Base-by-base conservation (phyloP, 2,113 vertebrate genomes). In the Henicopernis longicauda region DNA sequence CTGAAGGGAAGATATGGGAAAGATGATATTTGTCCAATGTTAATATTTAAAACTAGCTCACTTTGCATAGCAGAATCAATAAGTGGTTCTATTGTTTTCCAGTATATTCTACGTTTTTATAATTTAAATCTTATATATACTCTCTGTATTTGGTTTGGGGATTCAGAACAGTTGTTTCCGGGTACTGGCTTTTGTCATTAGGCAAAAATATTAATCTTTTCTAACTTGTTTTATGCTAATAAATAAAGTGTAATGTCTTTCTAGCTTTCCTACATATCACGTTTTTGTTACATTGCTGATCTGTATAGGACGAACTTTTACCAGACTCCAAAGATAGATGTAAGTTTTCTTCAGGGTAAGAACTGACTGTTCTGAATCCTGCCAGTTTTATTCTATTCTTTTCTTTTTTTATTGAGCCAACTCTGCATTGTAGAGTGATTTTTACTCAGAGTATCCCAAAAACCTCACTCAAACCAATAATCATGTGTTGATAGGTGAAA, bases 401-500 rank as follows among this genome's bases (percentile, higher is more conserved):
- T 79, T 40, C 10, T 65, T n/a, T 57, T 92, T 87, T 82, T 73
- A 91, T 97, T 97, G 93, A 97, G 67, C 83, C 86, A 97, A 86
- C 95, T 95, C 83, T 87, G 32, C 47, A 76, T 94, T 97, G 92
- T 96, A 95, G 78, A 97, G 93, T 96, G 95, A 97, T 96, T 98
- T 98, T 97, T 97, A 96, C 96, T 96, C 88, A 93, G 92, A 85
- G 54, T 94, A 92, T 94, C 97, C 97, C 83, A 79, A 98, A 98
- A 94, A 91, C 92, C 97, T 98, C 93, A 93, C 96, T 98, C 96
- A 97, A 95, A 90, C 97, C 97, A 95, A 98, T 98, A 97, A 99
- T 98, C 98, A 98, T 97, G 83, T 96, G 97, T 96, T 98, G 98
- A 98, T 98, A 98, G 97, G 95, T 97, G 92, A 97, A 98, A 98